phyloP scores from a whole-genome alignment of 2,113 vertebrate species.

The Gymnogyps californianus region DNA sequence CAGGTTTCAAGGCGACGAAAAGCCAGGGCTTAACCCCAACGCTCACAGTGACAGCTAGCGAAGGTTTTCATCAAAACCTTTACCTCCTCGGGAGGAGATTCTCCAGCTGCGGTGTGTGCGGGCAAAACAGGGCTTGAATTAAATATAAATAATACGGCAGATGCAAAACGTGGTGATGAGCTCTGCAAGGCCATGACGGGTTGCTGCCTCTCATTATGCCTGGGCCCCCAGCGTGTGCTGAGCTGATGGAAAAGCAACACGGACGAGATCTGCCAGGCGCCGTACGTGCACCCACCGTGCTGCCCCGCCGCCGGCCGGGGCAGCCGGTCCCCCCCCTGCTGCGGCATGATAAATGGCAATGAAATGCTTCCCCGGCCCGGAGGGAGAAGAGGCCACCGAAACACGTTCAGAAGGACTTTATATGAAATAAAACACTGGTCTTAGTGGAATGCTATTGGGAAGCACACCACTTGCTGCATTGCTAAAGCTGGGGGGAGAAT shows the following conservation, averaged over 20 bases:
- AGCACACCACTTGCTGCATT: background rate
- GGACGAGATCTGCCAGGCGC: rapidly evolving
- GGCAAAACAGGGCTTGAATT: background rate
- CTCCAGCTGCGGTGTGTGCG: background rate
- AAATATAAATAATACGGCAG: background rate
- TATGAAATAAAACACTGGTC: background rate
- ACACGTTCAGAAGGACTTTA: background rate
- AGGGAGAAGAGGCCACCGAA: background rate
- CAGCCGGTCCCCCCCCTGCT: background rate
- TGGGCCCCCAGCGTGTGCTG: background rate
- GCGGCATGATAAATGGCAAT: background rate
- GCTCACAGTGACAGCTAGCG: background rate
- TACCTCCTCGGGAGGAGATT: background rate
- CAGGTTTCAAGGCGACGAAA: background rate
- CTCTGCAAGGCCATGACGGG: background rate
- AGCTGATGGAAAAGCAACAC: background rate
- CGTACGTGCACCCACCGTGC: rapidly evolving
- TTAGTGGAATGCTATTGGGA: background rate
- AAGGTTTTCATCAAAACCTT: background rate
- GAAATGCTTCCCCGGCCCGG: background rate
- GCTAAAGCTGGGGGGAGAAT: background rate
- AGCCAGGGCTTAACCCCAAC: background rate
- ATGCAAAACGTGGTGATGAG: background rate
- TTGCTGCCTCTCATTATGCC: background rate
- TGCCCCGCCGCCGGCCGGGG: background rate